Evolutionary conservation across 2,888 invertebrate species (phyloP), one percentile per base, ranked within the genome.

Genomic region (Torymus tubicola): DNA sequence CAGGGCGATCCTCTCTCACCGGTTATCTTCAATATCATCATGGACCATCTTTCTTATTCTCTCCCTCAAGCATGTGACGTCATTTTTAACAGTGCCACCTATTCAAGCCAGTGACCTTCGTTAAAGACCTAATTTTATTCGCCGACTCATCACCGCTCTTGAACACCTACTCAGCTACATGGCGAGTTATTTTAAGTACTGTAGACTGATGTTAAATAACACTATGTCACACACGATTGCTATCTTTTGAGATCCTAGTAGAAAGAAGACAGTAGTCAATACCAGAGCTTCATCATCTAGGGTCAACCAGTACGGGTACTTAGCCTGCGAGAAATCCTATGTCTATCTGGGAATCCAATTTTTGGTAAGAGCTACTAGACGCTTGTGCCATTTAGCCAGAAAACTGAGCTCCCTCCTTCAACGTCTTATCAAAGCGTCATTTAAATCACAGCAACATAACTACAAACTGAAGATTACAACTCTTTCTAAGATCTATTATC

Each of bases 21-120:
- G 13, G 72, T 72, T 24, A 12, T 63, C n/a, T 72, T 72, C 10
- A 72, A 72, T 53, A 52, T 72, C 52, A 13, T 72, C 5, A 72
- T 72, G 2, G 63, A 72, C 52, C 61, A 72, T n/a, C 61, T 63
- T 0, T 21, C 53, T 11, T 2, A n/a, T 3, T 63, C 61, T 12
- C 53, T 72, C 8, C 72, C 72, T n/a, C 1, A 61, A 10, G 72
- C 61, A 18, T 61, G 50, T 42, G 61, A 52, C 3, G 0, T 13
- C 14, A 2, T 0, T 1, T 61, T 72, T 21, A 24, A 58, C n/a
- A 14, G 12, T 12, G 0, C 0, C 13, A 61, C 18, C 18, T 13
- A 50, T 60, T 14, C 4, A 24, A 14, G 61, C 53, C 4, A 52
- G n/a, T 72, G 52, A 61, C 61, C 18, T 72, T 72, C 14, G 61